phyloP scores from a whole-genome alignment of 1,140 invertebrate genomes.

The Dryas iulia region DNA sequence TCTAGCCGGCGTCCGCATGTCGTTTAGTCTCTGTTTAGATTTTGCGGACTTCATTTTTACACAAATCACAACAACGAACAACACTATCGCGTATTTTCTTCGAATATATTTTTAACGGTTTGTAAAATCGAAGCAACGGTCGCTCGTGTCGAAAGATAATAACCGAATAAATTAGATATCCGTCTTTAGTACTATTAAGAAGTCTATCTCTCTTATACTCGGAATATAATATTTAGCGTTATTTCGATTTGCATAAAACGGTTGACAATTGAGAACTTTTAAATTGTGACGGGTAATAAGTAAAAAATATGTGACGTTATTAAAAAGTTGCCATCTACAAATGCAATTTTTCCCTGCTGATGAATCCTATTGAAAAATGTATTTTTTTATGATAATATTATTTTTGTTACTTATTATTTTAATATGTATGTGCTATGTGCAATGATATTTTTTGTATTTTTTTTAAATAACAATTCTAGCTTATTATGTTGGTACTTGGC shows the following conservation, averaged over 20 bases:
- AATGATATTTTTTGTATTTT: too few species aligned
- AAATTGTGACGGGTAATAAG: constrained; percentile 35
- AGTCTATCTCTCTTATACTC: background rate
- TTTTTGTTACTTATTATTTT: too few species aligned
- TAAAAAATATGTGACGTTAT: constrained; percentile 2
- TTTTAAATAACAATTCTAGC: too few species aligned
- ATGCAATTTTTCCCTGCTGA: too few species aligned
- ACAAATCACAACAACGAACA: constrained; percentile 28
- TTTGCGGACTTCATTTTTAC: constrained; percentile 68
- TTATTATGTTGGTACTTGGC: too few species aligned
- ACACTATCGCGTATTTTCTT: constrained; percentile 33
- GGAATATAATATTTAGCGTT: constrained; percentile 11
- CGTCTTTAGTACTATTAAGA: background rate
- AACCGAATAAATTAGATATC: constrained; percentile 18
- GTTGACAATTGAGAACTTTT: constrained; percentile 24
- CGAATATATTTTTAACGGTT: constrained; percentile 44
- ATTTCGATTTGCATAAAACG: constrained; percentile 28
- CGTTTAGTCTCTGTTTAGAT: constrained; percentile 69
- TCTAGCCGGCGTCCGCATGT: constrained; percentile 67
- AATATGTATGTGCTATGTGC: too few species aligned
- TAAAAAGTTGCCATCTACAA: constrained; percentile 11
- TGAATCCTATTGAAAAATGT: too few species aligned
- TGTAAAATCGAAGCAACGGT: constrained; percentile 67
- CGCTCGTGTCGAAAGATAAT: constrained; percentile 39
- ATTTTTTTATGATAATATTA: too few species aligned